Conservation (phyloP, 2,888 invertebrate species). For the Acleris emargana region DNA sequence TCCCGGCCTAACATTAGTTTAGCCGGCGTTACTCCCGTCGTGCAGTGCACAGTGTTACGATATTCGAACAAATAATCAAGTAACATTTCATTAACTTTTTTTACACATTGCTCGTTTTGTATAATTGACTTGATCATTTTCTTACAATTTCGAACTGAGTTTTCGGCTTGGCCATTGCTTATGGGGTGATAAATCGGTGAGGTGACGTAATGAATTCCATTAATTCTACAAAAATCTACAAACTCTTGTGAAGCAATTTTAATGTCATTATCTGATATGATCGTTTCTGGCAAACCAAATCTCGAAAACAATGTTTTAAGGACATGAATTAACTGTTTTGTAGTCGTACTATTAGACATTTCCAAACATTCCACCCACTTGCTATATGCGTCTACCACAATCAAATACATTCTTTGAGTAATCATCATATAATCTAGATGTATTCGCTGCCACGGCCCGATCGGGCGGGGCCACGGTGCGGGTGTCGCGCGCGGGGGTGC, state of each 20-base stretch:
- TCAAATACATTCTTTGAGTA: conserved; percentile 8
- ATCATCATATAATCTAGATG: conserved; percentile 11
- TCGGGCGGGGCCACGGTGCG: not conserved
- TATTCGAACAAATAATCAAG: no score
- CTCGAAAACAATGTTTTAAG: conserved; percentile 7
- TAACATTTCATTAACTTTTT: not conserved
- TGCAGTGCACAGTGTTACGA: conserved; percentile 9
- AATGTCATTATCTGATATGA: conserved; percentile 15
- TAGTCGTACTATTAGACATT: conserved; percentile 9
- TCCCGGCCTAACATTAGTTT: conserved; percentile 18
- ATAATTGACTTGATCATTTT: conserved; percentile 14
- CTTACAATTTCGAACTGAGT: conserved; percentile 3
- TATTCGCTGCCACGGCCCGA: conserved; percentile 4
- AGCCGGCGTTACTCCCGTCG: conserved; percentile 11
- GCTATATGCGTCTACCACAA: conserved; percentile 17
- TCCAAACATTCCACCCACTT: conserved; percentile 21
- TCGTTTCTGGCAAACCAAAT: conserved; percentile 1
- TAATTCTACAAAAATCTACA: not conserved
- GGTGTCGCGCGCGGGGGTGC: not conserved
- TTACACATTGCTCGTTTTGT: conserved; percentile 1
- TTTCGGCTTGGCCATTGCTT: conserved; percentile 12
- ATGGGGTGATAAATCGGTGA: conserved; percentile 14
- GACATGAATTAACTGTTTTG: conserved; percentile 3
- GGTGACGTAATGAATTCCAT: conserved; percentile 8
- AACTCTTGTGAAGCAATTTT: conserved; percentile 8